A percentile compares a stretch with the other conserved stretches of the same genome.
These are phyloP conservation scores for Platycnemis pennipes DNA, from an alignment of 2,888 invertebrate species.

Conservation along the genomic window DNA sequence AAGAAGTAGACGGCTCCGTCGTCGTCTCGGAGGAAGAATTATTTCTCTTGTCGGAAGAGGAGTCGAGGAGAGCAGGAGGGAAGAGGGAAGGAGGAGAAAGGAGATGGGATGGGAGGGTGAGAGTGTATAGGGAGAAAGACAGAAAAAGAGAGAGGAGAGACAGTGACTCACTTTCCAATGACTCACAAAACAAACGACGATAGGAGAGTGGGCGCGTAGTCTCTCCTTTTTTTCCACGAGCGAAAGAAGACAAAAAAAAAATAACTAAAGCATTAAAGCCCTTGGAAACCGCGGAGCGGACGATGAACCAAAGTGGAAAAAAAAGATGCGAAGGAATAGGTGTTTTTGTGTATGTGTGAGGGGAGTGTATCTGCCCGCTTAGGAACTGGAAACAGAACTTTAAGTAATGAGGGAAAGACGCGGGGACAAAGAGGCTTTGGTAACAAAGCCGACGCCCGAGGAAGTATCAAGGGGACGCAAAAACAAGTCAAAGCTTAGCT, in stretches of 20 bases:
- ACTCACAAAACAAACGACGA: conserved; percentile 65
- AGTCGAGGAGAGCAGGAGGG: not conserved
- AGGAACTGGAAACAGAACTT: not conserved
- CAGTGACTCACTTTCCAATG: conserved; percentile 64
- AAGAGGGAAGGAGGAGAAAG: not conserved
- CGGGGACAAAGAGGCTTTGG: not conserved
- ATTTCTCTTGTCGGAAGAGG: conserved; percentile 1
- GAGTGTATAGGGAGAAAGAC: not conserved
- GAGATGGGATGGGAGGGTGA: not conserved
- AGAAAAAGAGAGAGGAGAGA: not conserved
- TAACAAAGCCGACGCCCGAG: not conserved
- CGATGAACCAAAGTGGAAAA: conserved; percentile 32
- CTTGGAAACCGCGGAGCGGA: conserved; percentile 21
- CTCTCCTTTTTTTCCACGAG: not conserved
- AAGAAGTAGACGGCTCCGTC: conserved; percentile 5
- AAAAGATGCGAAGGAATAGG: not conserved
- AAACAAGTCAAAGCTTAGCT: conserved; percentile 17
- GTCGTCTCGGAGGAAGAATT: not conserved
- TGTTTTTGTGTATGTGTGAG: not conserved
- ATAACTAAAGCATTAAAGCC: not conserved
- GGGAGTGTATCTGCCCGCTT: not conserved
- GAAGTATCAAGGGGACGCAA: not conserved
- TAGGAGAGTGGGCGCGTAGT: not conserved
- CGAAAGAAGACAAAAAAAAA: not conserved
- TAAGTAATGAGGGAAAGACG: not conserved